Conservation (phyloP, 2,888 invertebrate species). For the Scelioninae gen. 2 region DNA sequence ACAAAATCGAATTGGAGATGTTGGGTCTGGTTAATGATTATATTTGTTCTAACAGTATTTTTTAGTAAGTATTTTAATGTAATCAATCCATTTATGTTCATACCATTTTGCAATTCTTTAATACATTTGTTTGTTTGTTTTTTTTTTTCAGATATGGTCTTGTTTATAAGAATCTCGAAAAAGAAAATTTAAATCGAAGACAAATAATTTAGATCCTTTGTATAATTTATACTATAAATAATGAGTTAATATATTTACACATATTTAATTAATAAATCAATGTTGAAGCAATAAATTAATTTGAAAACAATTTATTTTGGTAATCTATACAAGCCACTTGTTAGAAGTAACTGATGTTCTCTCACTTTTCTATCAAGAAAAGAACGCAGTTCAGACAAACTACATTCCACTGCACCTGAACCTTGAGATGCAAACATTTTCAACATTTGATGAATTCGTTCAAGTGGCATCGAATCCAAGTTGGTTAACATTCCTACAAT, state of each 20-base stretch:
- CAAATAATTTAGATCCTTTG: no score
- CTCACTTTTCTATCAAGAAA: slow-evolving; percentile 95
- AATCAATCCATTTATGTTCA: neutral
- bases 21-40: slow-evolving; percentile 95
- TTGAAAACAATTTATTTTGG: slow-evolving; percentile 78
- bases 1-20: slow-evolving; percentile 93
- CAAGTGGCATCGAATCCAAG: slow-evolving; percentile 91
- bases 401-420: slow-evolving; percentile 90
- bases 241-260: no score
- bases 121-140: slow-evolving; percentile 48
- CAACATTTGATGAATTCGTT: slow-evolving; percentile 96
- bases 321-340: slow-evolving; percentile 91
- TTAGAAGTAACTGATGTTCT: slow-evolving; percentile 89
- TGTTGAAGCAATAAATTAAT: neutral
- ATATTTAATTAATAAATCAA: no score
- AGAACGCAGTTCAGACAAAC: slow-evolving; percentile 88
- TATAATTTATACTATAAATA: no score
- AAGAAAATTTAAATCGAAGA: slow-evolving; percentile 76
- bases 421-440: slow-evolving; percentile 98
- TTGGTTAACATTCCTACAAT: slow-evolving; percentile 98
- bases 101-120: neutral
- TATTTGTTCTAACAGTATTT: slow-evolving; percentile 89
- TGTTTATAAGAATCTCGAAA: slow-evolving; percentile 94
- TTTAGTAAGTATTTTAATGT: slow-evolving; percentile 87
- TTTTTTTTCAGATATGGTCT: slow-evolving; percentile 85